Evolutionary conservation across 2,797 vertebrate genomes (phyloP), one percentile per base, ranked within the genome.

Genomic region (Pseudocheirus occidentalis): DNA sequence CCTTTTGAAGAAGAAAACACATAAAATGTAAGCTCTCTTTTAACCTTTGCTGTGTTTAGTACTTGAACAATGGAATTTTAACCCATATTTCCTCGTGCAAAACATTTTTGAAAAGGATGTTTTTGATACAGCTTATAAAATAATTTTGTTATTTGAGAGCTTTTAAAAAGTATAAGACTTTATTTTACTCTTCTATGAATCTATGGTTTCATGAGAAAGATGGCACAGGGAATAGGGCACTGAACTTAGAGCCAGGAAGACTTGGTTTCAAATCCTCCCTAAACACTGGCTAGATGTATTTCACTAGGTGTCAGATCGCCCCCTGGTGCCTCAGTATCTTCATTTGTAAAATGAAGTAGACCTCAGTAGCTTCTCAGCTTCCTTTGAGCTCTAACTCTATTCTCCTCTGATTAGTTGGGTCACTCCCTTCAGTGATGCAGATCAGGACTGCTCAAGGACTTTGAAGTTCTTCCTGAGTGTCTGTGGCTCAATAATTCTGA

Each of bases 11-110:
- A 93, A 34, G 54, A 10, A 57, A 95, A 94, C 16, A 92, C 46
- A 93, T 96, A 24, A 94, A 95, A 97, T 92, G 59, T n/a, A 31
- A 92, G 96, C 62, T 56, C 27, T 52, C 92, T 97, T 92, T n/a
- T 16, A 93, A 95, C 62, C 29, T 94, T 92, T 94, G 95, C 29
- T 10, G 7, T 27, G 94, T 93, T 27, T 89, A 87, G 4, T 91
- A 95, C 31, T 96, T 21, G 95, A 96, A 50, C 13, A 90, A 4
- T 58, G 91, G 40, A 34, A 91, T 91, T 93, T 54, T 55, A 94
- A 94, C 58, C 94, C 56, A 66, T 81, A 96, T 94, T 56, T 52
- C 46, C 50, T 91, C 92, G 92, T 91, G 94, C 27, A 95, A 92
- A 92, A 95, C 95, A 46, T 94, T 40, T 28, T 55, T 95, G 29